Evolutionary conservation across 2,797 vertebrate species (phyloP).

Genomic region (Argentina silus): DNA sequence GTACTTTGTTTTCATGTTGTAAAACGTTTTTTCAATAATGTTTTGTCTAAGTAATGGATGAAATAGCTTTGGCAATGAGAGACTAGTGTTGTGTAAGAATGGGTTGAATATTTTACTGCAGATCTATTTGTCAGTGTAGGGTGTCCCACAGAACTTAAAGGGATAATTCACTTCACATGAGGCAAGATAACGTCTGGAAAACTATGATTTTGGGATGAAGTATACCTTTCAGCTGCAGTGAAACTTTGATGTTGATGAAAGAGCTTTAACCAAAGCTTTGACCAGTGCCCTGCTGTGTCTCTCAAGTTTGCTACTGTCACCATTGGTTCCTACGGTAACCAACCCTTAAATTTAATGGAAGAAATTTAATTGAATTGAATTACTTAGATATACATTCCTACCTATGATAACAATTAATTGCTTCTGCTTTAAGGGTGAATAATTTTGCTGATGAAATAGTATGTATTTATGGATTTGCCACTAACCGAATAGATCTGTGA

Average conservation of each 20-base stretch:
- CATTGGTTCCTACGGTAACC: constrained; percentile 29
- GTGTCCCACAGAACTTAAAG: background rate
- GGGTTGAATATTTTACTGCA: constrained; percentile 10
- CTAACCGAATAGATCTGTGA: background rate
- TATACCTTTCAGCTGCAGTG: constrained; percentile 4
- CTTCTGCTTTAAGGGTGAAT: background rate
- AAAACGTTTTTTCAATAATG: background rate
- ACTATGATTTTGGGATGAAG: background rate
- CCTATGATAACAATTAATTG: background rate
- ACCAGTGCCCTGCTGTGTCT: constrained; percentile 2
- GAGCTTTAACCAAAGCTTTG: constrained; percentile 24
- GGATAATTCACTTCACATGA: background rate
- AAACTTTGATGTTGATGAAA: constrained; percentile 9
- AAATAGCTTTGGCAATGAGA: background rate
- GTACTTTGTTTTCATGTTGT: background rate
- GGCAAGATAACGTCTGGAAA: background rate
- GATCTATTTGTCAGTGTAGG: background rate
- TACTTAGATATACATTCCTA: background rate
- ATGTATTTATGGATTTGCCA: constrained; percentile 12
- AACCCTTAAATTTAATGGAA: constrained; percentile 8
- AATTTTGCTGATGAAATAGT: background rate
- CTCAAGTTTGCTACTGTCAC: background rate
- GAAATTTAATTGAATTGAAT: background rate
- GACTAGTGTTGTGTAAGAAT: constrained; percentile 10
- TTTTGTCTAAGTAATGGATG: constrained; percentile 1